Conservation (phyloP, 2,797 vertebrate species). For the Hephaestus fuliginosus region DNA sequence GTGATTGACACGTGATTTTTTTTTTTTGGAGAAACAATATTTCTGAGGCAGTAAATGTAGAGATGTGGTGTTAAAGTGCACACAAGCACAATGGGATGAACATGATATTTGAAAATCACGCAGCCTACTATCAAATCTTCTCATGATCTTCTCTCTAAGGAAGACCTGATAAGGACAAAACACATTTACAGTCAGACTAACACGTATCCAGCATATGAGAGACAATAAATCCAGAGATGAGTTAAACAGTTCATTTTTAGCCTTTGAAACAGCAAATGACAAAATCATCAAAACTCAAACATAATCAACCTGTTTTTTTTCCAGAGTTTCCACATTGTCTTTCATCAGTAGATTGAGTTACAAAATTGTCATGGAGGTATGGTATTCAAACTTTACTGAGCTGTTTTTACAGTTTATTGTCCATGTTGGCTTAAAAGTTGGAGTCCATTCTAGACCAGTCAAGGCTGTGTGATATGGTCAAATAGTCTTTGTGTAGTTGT, state of each 20-base stretch:
- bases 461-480: background rate
- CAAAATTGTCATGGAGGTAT: background rate
- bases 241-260: background rate
- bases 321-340: background rate
- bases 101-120: background rate
- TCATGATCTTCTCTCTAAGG: background rate
- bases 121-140: background rate
- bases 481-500: background rate
- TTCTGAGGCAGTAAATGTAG: background rate
- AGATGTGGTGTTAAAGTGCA: background rate
- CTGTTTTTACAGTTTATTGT: background rate
- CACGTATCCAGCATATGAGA: background rate
- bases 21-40: background rate
- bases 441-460: background rate
- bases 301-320: background rate
- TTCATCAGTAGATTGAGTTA: background rate
- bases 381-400: background rate
- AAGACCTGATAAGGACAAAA: background rate
- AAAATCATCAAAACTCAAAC: background rate
- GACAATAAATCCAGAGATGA: background rate
- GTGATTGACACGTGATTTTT: constrained; percentile 2
- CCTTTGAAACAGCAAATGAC: background rate
- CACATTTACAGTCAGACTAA: background rate
- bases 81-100: background rate
- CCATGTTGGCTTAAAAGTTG: background rate